Conservation (phyloP, 2,888 invertebrate genomes). For the Endomychus coccineus region DNA sequence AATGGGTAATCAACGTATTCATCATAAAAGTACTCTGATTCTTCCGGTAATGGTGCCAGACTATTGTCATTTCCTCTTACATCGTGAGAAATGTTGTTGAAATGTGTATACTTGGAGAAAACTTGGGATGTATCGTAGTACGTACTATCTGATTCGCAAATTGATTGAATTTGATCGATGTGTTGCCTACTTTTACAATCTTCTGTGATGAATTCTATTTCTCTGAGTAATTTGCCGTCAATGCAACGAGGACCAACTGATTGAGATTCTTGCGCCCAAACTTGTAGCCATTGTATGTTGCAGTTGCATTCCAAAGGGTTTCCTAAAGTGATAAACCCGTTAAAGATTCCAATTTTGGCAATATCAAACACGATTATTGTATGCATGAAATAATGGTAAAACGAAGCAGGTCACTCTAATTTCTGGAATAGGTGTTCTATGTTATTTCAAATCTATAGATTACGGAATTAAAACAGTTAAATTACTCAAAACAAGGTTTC, state of each 20-base stretch:
- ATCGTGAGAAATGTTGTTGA: conserved; percentile 42
- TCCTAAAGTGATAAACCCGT: conserved; percentile 55
- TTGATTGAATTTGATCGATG: conserved; percentile 37
- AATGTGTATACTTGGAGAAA: conserved; percentile 50
- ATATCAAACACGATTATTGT: too few relatives aligned
- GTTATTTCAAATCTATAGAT: too few relatives aligned
- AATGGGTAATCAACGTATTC: conserved; percentile 74
- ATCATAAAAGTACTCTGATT: conserved; percentile 76
- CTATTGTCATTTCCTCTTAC: conserved; percentile 46
- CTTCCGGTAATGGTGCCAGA: conserved; percentile 60
- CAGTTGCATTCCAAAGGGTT: conserved; percentile 81
- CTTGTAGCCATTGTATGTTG: conserved; percentile 73
- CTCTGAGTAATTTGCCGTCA: conserved; percentile 69
- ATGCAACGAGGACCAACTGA: conserved; percentile 70
- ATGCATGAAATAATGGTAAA: too few relatives aligned
- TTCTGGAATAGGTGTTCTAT: too few relatives aligned
- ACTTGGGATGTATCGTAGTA: conserved; percentile 49
- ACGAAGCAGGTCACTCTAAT: too few relatives aligned
- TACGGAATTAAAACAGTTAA: too few relatives aligned
- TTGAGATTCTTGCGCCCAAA: conserved; percentile 71
- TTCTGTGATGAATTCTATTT: conserved; percentile 60
- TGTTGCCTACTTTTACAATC: conserved; percentile 50
- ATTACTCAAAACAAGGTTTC: too few relatives aligned
- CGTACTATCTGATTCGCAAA: conserved; percentile 55
- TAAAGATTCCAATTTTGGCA: too few relatives aligned